Evolutionary conservation across 2,888 invertebrate genomes (phyloP), one percentile per base, ranked within the genome.

Genomic region (Tetropium fuscum): DNA sequence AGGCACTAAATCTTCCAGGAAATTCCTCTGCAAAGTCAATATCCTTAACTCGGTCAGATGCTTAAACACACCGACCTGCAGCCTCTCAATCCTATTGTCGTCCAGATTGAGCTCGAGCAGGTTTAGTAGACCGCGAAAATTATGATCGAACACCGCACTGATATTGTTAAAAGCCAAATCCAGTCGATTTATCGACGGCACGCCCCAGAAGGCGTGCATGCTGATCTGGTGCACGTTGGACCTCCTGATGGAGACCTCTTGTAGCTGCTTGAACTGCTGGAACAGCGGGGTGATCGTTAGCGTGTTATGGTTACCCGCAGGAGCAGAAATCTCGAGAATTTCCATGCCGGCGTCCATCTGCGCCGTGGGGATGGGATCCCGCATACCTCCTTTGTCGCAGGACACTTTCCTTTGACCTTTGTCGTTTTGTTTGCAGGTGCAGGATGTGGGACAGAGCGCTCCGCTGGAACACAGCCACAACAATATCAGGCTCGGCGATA

Each of bases 141-240:
- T 92, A 65, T 89, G 88, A 62, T 89, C 88, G 60, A 84, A 84
- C 47, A 91, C 85, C 48, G 87, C 84, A 32, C 88, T 88, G 20
- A 94, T 86, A 74, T 90, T 92, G 79, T 94, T 94, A 72, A 87
- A 81, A 1, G 90, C 88, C 45, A 94, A 83, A 80, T 93, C 90
- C 69, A 91, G 81, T n/a, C 83, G 66, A 64, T 81, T 80, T 20
- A 87, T 76, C 3, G 80, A 80, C 3, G 83, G 88, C 1, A 92
- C 87, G 2, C 93, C 93, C 92, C 92, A 93, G 78, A 94, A 92
- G 1, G 92, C 88, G 74, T 91, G 89, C 71, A 89, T 87, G 2
- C 92, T 92, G 60, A 94, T 91, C 18, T 90, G 89, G 11, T 91
- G 90, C 22, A 94, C 81, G 74, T 89, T 89, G 0, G 92, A 92